Evolutionary conservation across 2,888 invertebrate species (phyloP).

Genomic region (Morpho achilles): DNA sequence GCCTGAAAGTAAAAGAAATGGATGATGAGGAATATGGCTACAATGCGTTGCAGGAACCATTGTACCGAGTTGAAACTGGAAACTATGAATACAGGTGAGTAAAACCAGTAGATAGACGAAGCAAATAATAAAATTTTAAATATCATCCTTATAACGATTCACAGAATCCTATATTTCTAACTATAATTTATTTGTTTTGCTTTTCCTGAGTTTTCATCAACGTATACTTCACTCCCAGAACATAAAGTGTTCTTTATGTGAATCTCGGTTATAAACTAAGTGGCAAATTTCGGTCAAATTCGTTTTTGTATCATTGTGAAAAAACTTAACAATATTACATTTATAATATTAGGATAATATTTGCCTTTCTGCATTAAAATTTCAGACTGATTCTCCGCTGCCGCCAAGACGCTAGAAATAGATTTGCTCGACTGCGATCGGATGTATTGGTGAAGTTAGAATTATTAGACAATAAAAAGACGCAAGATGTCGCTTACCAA

Average conservation of each 20-base stretch:
- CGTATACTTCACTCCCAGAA: too few relatives aligned
- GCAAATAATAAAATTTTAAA: background rate
- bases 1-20: conserved; percentile 99
- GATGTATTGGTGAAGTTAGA: conserved; percentile 98
- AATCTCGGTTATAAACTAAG: too few relatives aligned
- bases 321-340: too few relatives aligned
- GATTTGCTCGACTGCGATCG: conserved; percentile 90
- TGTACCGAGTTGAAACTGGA: conserved; percentile 98
- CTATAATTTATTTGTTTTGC: too few relatives aligned
- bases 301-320: too few relatives aligned
- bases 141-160: background rate
- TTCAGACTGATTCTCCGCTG: conserved; percentile 93
- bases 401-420: conserved; percentile 93
- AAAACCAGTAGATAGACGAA: background rate
- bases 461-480: conserved; percentile 97
- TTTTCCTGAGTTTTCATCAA: too few relatives aligned
- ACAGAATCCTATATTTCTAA: too few relatives aligned
- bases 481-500: conserved; percentile 95
- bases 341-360: too few relatives aligned
- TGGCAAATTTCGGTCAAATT: too few relatives aligned
- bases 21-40: conserved; percentile 99
- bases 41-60: conserved; percentile 94
- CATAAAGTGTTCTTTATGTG: too few relatives aligned
- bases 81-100: conserved; percentile 97
- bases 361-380: background rate